Percentiles rank a stretch among this genome's conserved stretches.
These are phyloP conservation scores for Zingel zingel DNA, from an alignment of 2,113 vertebrate species.

Conservation along the genomic window DNA sequence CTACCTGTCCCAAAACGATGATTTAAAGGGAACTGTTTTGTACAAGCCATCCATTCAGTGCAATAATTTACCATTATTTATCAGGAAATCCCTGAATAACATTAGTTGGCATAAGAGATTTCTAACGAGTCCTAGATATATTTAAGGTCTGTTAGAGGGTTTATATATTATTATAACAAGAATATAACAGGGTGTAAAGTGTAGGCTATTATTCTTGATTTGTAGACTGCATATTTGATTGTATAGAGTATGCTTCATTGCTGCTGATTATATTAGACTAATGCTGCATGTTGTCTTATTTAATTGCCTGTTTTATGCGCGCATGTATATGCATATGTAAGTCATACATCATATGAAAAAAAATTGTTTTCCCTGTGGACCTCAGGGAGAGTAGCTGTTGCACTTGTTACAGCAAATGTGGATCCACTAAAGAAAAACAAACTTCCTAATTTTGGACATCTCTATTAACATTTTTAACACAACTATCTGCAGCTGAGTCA, in stretches of 20 bases:
- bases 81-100: neutral
- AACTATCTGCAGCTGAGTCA: neutral
- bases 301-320: neutral
- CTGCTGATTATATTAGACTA: neutral
- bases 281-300: neutral
- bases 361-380: neutral
- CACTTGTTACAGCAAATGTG: neutral
- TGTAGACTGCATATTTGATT: neutral
- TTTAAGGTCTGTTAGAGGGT: neutral
- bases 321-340: neutral
- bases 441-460: neutral
- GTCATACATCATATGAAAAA: neutral
- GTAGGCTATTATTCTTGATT: neutral
- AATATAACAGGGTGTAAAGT: neutral
- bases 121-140: neutral
- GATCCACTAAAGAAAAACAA: neutral
- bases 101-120: neutral
- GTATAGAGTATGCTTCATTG: no score
- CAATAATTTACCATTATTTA: neutral
- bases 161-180: neutral
- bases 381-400: neutral
- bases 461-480: neutral
- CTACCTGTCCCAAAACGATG: neutral
- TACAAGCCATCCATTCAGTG: neutral
- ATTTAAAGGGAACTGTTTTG: neutral